Evolutionary conservation across 1,140 invertebrate genomes (phyloP).

Genomic region (Drosophila ohnishii): DNA sequence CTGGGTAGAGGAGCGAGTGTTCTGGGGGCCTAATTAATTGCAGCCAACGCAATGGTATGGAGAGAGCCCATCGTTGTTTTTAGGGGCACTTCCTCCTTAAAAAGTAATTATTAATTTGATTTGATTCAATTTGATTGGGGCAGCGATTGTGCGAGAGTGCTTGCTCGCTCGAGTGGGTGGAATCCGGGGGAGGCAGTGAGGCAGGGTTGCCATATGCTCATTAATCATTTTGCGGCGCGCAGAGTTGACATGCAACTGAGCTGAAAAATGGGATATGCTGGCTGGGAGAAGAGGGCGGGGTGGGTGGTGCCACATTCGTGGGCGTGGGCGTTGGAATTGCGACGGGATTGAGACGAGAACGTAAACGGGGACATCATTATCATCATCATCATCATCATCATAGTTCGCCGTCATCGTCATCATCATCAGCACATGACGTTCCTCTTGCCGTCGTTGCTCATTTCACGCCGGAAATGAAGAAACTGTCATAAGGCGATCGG

Average conservation of each 20-base stretch:
- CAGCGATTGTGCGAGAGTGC: conserved; percentile 41
- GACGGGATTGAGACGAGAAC: conserved; percentile 11
- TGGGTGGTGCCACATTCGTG: conserved; percentile 4
- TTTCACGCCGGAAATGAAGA: conserved; percentile 82
- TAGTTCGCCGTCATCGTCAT: background rate
- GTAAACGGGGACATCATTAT: conserved; percentile 15
- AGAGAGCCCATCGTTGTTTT: conserved; percentile 11
- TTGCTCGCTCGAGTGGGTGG: conserved; percentile 34
- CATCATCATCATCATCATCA: conserved; percentile 3
- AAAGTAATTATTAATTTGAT: conserved; percentile 82
- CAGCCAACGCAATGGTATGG: conserved; percentile 25
- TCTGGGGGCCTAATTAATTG: conserved; percentile 38
- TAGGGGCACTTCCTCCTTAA: conserved; percentile 42
- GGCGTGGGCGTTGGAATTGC: conserved; percentile 9
- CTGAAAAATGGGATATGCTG: conserved; percentile 12
- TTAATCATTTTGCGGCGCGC: conserved; percentile 68
- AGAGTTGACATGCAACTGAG: conserved; percentile 54
- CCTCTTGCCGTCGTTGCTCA: conserved; percentile 59
- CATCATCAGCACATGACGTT: conserved; percentile 27
- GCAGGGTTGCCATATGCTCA: conserved; percentile 46
- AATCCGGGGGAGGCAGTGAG: conserved; percentile 31
- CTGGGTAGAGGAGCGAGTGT: background rate
- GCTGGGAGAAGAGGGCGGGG: background rate
- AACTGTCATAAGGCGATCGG: conserved; percentile 82
- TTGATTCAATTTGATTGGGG: conserved; percentile 80